phyloP scores from a whole-genome alignment of 2,797 vertebrate genomes.

The Pangasius krempfi region DNA sequence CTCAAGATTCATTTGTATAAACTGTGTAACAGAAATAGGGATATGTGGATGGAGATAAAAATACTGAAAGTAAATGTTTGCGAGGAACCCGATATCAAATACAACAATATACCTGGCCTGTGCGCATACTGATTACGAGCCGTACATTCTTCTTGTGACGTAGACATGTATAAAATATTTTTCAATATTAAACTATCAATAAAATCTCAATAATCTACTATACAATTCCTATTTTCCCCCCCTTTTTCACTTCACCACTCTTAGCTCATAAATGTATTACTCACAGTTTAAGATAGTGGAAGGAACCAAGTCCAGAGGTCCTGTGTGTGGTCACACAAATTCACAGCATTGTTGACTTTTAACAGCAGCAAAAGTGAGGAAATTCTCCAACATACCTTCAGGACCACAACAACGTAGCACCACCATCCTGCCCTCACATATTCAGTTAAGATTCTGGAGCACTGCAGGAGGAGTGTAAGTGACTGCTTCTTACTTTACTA shows the following conservation, averaged over 20 bases:
- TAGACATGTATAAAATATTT: background rate
- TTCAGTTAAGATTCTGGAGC: background rate
- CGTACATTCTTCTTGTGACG: background rate
- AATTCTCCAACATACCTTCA: background rate
- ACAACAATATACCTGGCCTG: background rate
- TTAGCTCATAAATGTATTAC: slow-evolving; percentile 9
- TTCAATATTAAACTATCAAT: background rate
- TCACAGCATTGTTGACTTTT: background rate
- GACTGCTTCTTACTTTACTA: background rate
- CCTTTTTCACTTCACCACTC: background rate
- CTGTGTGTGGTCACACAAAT: slow-evolving; percentile 15
- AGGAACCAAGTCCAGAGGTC: slow-evolving; percentile 22
- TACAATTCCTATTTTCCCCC: background rate
- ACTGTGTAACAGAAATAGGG: background rate
- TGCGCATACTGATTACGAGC: background rate
- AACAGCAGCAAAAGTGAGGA: background rate
- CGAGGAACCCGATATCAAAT: background rate
- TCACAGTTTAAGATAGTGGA: slow-evolving; percentile 23
- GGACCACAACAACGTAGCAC: background rate
- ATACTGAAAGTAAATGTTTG: background rate
- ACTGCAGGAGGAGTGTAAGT: background rate
- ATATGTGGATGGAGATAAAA: slow-evolving; percentile 1
- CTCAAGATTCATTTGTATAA: too few species aligned
- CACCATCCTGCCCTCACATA: background rate
- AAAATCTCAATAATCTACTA: background rate